Percentiles rank a stretch among this genome's conserved stretches.
phyloP scores from a whole-genome alignment of 2,797 vertebrate species.

The Pipistrellus pipistrellus region DNA sequence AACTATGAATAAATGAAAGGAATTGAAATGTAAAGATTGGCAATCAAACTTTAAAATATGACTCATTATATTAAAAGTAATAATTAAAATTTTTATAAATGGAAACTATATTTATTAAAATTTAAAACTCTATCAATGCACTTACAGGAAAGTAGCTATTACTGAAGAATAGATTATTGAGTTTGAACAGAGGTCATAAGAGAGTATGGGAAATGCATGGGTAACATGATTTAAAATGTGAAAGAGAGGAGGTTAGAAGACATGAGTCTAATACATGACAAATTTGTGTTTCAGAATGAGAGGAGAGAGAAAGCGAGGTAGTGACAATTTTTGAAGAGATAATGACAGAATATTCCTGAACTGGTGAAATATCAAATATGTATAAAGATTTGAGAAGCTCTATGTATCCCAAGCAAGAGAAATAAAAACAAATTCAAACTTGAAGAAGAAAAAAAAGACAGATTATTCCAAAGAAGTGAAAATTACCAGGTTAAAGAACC shows the following conservation, averaged over 20 bases:
- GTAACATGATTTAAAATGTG: not conserved
- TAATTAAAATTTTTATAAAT: slow-evolving; percentile 12
- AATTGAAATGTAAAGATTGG: not conserved
- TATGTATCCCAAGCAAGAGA: not conserved
- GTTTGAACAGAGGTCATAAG: not conserved
- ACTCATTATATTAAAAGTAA: not conserved
- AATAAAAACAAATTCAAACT: not conserved
- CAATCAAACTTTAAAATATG: slow-evolving; percentile 16
- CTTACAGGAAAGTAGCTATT: not conserved
- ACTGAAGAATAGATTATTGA: not conserved
- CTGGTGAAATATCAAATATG: not conserved
- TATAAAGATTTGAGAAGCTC: not conserved
- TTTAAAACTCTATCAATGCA: not conserved
- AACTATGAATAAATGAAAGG: slow-evolving; percentile 15
- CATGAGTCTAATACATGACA: not conserved
- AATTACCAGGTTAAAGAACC: not conserved
- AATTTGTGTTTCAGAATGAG: not conserved
- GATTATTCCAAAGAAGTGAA: not conserved
- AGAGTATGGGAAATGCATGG: not conserved
- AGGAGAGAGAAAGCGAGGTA: not conserved
- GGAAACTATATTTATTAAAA: not conserved
- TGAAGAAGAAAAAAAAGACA: not conserved
- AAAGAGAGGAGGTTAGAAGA: not conserved
- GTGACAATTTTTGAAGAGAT: not conserved
- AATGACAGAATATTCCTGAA: not conserved